Percentiles rank a stretch among this genome's conserved stretches.
Conservation (phyloP, 2,797 vertebrate genomes). For the Takifugu ocellatus region DNA sequence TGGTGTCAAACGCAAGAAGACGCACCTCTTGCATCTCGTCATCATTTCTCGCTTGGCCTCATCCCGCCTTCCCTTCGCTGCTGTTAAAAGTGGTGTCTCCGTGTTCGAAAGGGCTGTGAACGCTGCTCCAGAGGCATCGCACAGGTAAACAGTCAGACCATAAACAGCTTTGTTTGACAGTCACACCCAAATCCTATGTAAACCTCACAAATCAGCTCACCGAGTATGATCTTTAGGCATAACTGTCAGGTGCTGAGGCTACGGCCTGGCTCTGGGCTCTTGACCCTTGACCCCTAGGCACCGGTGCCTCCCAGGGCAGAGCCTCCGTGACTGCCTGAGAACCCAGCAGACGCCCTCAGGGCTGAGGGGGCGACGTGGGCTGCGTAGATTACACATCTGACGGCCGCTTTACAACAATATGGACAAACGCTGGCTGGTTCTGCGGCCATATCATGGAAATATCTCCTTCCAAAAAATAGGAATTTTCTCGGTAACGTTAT, state of each 20-base stretch:
- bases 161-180: slow-evolving; percentile 68
- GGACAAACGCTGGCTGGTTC: no score
- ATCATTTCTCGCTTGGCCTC: slow-evolving; percentile 5
- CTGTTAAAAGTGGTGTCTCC: slow-evolving; percentile 25
- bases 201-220: slow-evolving; percentile 65
- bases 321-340: slow-evolving; percentile 33
- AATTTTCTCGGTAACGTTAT: no score
- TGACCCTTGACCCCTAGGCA: slow-evolving; percentile 48
- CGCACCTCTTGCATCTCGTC: slow-evolving; percentile 1
- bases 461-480: no score
- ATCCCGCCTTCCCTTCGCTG: slow-evolving; percentile 14
- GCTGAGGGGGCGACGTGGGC: slow-evolving; percentile 26
- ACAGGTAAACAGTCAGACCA: slow-evolving; percentile 59
- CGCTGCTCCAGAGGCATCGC: slow-evolving; percentile 29
- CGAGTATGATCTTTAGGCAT: slow-evolving; percentile 61
- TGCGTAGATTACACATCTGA: neutral
- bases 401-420: no score
- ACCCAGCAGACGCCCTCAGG: slow-evolving; percentile 41
- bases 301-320: slow-evolving; percentile 44
- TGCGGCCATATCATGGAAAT: no score
- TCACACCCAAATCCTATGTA: slow-evolving; percentile 47
- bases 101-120: slow-evolving; percentile 48
- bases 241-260: slow-evolving; percentile 53
- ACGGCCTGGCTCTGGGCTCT: slow-evolving; percentile 52
- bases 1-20: slow-evolving; percentile 4